A percentile compares a stretch with the other conserved stretches of the same genome.
phyloP scores from a whole-genome alignment of 2,797 vertebrate genomes.

The Sitta carolinensis region DNA sequence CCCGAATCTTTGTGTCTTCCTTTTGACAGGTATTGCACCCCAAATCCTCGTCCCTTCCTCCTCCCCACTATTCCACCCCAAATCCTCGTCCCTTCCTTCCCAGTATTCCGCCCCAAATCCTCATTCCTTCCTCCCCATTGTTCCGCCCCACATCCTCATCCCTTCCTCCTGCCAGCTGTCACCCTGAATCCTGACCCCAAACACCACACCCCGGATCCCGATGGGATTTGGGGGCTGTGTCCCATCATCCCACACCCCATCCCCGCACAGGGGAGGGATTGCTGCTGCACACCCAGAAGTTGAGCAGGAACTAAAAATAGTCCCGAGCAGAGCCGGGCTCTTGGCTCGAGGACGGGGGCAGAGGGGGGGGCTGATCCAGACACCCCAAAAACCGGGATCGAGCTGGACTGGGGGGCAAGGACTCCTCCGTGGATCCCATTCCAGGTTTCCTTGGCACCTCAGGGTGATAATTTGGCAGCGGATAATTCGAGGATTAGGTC shows the following conservation, averaged over 20 bases:
- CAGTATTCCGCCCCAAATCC: neutral
- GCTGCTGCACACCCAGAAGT: neutral
- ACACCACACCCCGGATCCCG: rapidly evolving
- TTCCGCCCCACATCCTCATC: neutral
- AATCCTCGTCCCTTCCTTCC: too few relatives aligned
- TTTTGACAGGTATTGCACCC: neutral
- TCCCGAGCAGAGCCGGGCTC: neutral
- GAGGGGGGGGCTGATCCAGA: neutral
- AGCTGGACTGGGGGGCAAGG: rapidly evolving
- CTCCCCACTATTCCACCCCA: too few relatives aligned
- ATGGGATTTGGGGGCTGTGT: neutral
- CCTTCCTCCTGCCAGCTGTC: neutral
- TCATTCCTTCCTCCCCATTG: rapidly evolving
- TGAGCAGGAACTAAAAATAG: neutral
- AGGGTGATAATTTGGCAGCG: neutral
- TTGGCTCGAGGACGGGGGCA: neutral
- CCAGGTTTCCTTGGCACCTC: neutral
- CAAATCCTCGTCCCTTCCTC: neutral
- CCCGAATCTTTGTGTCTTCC: neutral
- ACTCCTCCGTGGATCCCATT: neutral
- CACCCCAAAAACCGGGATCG: neutral
- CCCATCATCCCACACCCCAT: neutral
- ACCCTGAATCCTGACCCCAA: neutral
- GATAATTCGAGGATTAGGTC: neutral
- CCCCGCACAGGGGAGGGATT: rapidly evolving